Base-by-base conservation (phyloP, 2,113 vertebrate genomes). In the Cranoglanis bouderius region DNA sequence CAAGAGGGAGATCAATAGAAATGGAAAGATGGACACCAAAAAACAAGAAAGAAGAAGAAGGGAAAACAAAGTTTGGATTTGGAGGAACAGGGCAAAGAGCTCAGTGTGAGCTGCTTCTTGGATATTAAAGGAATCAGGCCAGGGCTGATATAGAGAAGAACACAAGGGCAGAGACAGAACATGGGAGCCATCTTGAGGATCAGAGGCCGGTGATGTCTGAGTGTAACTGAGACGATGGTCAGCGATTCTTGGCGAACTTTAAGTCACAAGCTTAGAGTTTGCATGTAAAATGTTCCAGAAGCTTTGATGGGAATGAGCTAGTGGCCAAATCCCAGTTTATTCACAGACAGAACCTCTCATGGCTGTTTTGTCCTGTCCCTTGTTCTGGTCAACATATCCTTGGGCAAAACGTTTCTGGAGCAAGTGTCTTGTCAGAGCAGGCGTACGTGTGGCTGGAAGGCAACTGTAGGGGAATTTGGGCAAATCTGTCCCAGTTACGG, bases 401-500 rank as follows among this genome's bases (percentile, higher is more conserved):
- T 72, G 21, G 61, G 63, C 18, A 0, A 53, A 72, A 85, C 12
- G 26, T 78, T 78, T 49, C 55, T 80, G 74, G 74, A 87, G 55
- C 21, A 80, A 80, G 29, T 80, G 78, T 32, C 51, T 82, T 35
- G 80, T 38, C 80, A 82, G 35, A 55, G n/a, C n/a, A 55, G 49
- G 77, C 14, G n/a, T 43, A 53, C 26, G 16, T 80, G 49, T 74
- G 21, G 29, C 24, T 78, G 32, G 70, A 84, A 83, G 82, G 49
- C 14, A 53, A 35, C 61, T 35, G 84, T 43, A 85, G 26, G 51
- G 55, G 16, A 84, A 90, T 90, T 92, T 90, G 90, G 89, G 90
- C 91, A 92, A 93, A 67, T 88, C 90, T 91, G 92, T 92, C 91
- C 92, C 86, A 92, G 90, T 90, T 85, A 89, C 89, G 78, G 82